Percentiles rank a stretch among this genome's conserved stretches.
phyloP scores from a whole-genome alignment of 2,888 invertebrate genomes.

The Charanyca ferruginea region DNA sequence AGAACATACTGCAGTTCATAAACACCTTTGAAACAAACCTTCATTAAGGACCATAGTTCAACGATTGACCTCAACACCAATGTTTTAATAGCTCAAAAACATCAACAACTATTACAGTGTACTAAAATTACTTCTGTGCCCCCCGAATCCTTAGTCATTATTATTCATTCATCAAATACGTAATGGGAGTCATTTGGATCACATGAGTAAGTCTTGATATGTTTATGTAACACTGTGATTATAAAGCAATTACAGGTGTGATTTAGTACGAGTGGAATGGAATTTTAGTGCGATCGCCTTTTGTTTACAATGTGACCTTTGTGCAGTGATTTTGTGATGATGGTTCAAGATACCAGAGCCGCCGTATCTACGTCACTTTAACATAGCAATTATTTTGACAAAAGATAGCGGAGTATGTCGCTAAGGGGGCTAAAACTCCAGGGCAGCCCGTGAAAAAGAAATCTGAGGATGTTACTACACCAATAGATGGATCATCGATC shows the following conservation, averaged over 20 bases:
- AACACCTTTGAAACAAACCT: constrained; percentile 11
- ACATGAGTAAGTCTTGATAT: constrained; percentile 11
- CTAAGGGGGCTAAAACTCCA: too few relatives aligned
- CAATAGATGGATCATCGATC: too few relatives aligned
- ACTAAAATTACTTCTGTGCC: constrained; percentile 34
- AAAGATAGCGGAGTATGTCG: too few relatives aligned
- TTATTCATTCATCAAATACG: constrained; percentile 42
- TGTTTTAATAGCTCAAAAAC: constrained; percentile 15
- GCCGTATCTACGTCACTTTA: too few relatives aligned
- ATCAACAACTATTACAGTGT: not conserved
- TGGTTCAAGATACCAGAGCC: too few relatives aligned
- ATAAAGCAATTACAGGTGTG: constrained; percentile 46
- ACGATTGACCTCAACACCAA: constrained; percentile 1
- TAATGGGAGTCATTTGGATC: constrained; percentile 29
- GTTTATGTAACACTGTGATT: constrained; percentile 35
- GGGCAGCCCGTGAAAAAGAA: too few relatives aligned
- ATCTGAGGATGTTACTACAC: too few relatives aligned
- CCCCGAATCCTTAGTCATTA: constrained; percentile 17
- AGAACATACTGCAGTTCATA: not conserved
- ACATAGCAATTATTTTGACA: too few relatives aligned
- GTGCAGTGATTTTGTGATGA: not conserved
- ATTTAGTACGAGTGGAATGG: not conserved
- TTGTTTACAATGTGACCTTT: constrained; percentile 14
- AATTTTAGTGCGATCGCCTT: constrained; percentile 4
- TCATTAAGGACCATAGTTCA: constrained; percentile 36